Evolutionary conservation across 2,888 invertebrate species (phyloP).

Genomic region (Cryptocephalus moraei): DNA sequence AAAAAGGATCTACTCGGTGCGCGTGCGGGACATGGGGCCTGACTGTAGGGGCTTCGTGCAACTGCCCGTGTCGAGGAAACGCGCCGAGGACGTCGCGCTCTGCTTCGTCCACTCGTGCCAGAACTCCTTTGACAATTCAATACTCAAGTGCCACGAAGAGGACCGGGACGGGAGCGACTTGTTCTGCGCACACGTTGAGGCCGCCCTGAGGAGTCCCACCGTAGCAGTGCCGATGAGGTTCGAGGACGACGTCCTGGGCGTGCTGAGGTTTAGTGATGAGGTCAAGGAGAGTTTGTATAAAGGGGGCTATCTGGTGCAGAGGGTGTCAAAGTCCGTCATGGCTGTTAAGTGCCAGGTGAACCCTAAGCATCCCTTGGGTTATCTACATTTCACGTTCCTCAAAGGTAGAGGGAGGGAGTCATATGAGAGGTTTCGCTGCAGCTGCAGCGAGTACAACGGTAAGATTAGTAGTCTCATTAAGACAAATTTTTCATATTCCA

Average conservation of each 20-base stretch:
- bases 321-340: constrained; percentile 60
- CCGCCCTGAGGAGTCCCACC: constrained; percentile 50
- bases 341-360: constrained; percentile 59
- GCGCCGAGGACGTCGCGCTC: constrained; percentile 34
- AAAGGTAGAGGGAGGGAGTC: constrained; percentile 39
- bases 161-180: constrained; percentile 13
- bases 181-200: constrained; percentile 50
- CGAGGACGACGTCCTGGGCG: constrained; percentile 49
- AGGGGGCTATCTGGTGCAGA: constrained; percentile 54
- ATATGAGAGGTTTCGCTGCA: constrained; percentile 34
- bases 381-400: constrained; percentile 56
- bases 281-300: constrained; percentile 52
- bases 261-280: constrained; percentile 45
- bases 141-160: constrained; percentile 44
- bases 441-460: constrained; percentile 24
- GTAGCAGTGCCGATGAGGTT: constrained; percentile 51
- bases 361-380: constrained; percentile 57
- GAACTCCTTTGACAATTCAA: constrained; percentile 43
- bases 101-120: constrained; percentile 51
- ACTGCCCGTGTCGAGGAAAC: constrained; percentile 33
- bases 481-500: not conserved
- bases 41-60: constrained; percentile 68
- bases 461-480: constrained; percentile 1
- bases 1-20: constrained; percentile 56
- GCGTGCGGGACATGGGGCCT: constrained; percentile 56